Conservation (phyloP, 1,140 invertebrate genomes). For the Drosophila kurseongensis region DNA sequence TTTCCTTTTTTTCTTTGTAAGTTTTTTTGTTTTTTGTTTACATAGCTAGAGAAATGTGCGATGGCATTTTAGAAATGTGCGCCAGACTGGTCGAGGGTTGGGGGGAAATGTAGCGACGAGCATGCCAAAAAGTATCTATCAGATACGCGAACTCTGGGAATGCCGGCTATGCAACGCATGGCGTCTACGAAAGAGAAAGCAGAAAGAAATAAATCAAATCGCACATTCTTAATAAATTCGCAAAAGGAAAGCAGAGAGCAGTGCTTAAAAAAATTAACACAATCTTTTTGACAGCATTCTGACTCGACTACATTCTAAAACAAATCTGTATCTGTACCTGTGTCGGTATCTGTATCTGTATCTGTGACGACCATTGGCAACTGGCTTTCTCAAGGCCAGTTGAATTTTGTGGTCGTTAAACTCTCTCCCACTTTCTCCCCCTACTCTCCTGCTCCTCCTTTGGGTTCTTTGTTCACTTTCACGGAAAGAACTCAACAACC, state of each 20-base stretch:
- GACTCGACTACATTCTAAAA: slow-evolving; percentile 9
- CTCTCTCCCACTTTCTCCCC: slow-evolving; percentile 23
- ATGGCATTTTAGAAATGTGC: slow-evolving; percentile 73
- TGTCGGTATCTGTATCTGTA: slow-evolving; percentile 13
- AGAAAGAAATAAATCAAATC: slow-evolving; percentile 62
- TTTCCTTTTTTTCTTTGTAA: background rate
- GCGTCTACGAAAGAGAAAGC: slow-evolving; percentile 42
- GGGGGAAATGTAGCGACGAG: slow-evolving; percentile 8
- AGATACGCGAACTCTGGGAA: slow-evolving; percentile 60
- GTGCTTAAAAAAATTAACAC: slow-evolving; percentile 64
- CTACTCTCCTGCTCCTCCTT: background rate
- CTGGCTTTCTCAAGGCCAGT: slow-evolving; percentile 69
- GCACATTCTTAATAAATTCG: slow-evolving; percentile 22
- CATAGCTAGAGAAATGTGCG: slow-evolving; percentile 58
- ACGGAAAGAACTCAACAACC: slow-evolving; percentile 59
- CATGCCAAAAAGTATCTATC: slow-evolving; percentile 69
- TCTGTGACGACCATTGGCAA: slow-evolving; percentile 47
- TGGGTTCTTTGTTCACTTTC: slow-evolving; percentile 53
- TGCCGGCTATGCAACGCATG: slow-evolving; percentile 70
- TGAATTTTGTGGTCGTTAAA: slow-evolving; percentile 65
- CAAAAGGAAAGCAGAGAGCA: slow-evolving; percentile 4
- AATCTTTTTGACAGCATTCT: slow-evolving; percentile 9
- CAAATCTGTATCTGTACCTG: slow-evolving; percentile 20
- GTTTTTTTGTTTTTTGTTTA: slow-evolving; percentile 11
- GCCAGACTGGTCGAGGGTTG: slow-evolving; percentile 31